Base-by-base conservation (phyloP, 2,888 invertebrate genomes). In the Ophion ellenae region DNA sequence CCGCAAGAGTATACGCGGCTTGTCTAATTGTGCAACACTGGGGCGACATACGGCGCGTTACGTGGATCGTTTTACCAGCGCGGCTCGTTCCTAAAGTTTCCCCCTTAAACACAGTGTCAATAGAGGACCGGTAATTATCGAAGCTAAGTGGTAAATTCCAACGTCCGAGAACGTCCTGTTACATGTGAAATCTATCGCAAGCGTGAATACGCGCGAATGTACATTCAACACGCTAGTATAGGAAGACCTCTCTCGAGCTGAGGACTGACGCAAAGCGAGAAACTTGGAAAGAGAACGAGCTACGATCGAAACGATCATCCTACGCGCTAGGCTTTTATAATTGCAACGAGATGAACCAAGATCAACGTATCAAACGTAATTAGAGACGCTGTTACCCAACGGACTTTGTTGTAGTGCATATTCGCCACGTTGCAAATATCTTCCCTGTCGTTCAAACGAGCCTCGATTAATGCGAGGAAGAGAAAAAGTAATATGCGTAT, bases 101-200 rank as follows among this genome's bases (percentile, higher is more conserved):
- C 57, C 67, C 74, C 61, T 69, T 78, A 78, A 7, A 61, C 57
- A 45, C 66, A 78, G 81, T 87, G 85, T 85, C 76, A 87, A 87
- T 78, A 87, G 69, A 70, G 64, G 74, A 70, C 77, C 85, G 83
- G 87, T 87, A 87, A 87, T 87, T 87, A 85, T 87, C 83, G 85
- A 83, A 83, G 80, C 86, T 81, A 86, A 86, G 86, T 86, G 85
- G 85, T 61, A 87, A 85, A 87, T 87, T 87, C 87, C 85, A 83
- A 85, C 78, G 85, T 83, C 81, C 80, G 74, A 81, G 80, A 77
- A 77, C 77, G 63, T 71, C 83, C 80, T 74, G 85, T 80, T 86
- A 78, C 80, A 81, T 83, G 78, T 64, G 28, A 40, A 77, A 76
- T 86, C 83, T n/a, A 74, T 77, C 73, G 36, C 4, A 20, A 24